These are phyloP conservation scores for Apostichopus californicus DNA, from an alignment of 35 echinoderm and acorn worm species.

Conservation along the genomic window DNA sequence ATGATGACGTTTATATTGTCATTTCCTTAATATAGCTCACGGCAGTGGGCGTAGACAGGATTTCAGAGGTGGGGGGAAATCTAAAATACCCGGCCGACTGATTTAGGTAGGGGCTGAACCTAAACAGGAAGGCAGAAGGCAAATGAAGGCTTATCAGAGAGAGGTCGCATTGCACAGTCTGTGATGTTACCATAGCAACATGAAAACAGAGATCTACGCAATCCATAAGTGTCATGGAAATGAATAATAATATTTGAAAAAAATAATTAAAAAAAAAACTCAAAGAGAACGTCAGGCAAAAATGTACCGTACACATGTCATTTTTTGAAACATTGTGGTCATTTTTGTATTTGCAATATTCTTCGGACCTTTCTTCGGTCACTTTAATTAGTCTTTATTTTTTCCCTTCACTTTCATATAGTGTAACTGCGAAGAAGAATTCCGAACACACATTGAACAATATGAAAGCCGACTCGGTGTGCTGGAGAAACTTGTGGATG, in stretches of 20 bases:
- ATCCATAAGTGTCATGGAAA: neutral
- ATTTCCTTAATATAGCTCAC: too few species aligned
- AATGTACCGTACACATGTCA: neutral
- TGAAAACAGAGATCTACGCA: too few species aligned
- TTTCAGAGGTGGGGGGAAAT: too few species aligned
- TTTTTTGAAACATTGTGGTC: neutral
- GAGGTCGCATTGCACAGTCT: neutral
- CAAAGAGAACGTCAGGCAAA: neutral
- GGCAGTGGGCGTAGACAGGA: too few species aligned
- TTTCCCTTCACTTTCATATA: neutral
- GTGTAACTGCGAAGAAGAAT: slow-evolving; percentile 26
- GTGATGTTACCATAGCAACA: neutral
- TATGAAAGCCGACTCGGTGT: neutral
- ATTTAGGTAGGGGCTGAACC: too few species aligned
- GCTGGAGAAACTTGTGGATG: neutral
- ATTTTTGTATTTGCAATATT: neutral
- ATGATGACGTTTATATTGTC: too few species aligned
- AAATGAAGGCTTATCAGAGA: neutral
- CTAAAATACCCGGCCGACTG: too few species aligned
- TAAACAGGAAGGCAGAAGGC: neutral
- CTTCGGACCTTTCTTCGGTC: neutral
- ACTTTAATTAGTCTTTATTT: neutral
- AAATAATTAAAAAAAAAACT: neutral
- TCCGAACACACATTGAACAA: neutral
- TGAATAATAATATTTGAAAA: neutral